Evolutionary conservation across 2,888 invertebrate species (phyloP).

Genomic region (Portevinia maculata): DNA sequence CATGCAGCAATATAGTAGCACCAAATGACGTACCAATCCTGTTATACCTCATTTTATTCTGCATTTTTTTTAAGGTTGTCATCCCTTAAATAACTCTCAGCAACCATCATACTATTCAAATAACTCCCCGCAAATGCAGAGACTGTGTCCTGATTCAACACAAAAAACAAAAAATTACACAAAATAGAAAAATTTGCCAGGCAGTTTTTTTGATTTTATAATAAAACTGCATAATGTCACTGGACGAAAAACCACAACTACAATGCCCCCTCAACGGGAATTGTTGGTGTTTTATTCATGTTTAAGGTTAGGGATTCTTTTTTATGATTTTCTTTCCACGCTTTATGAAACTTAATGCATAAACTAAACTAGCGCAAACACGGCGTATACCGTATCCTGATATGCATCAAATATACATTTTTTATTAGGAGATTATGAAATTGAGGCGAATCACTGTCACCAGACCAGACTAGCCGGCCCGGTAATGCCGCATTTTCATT

Average conservation of each 20-base stretch:
- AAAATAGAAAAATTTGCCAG: slow-evolving; percentile 48
- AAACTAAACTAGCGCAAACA: too few relatives aligned
- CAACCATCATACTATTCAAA: background rate
- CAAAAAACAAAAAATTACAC: slow-evolving; percentile 7
- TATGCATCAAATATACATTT: too few relatives aligned
- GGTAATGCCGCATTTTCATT: too few relatives aligned
- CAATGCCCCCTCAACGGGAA: background rate
- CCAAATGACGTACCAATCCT: slow-evolving; percentile 42
- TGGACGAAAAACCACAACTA: slow-evolving; percentile 8
- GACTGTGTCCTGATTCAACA: background rate
- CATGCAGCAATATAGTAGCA: slow-evolving; percentile 14
- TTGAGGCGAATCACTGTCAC: too few relatives aligned
- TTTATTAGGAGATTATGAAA: too few relatives aligned
- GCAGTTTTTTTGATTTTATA: slow-evolving; percentile 54
- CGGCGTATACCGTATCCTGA: too few relatives aligned
- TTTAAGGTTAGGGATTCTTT: slow-evolving; percentile 21
- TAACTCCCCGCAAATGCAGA: background rate
- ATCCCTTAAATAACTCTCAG: slow-evolving; percentile 63
- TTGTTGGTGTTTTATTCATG: slow-evolving; percentile 46
- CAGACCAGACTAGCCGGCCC: too few relatives aligned
- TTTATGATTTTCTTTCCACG: background rate
- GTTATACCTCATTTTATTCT: slow-evolving; percentile 54
- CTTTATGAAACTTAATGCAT: slow-evolving; percentile 50
- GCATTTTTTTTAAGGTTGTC: slow-evolving; percentile 32
- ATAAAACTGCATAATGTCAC: slow-evolving; percentile 44